Base-by-base conservation (phyloP, 2,888 invertebrate species). In the Ecliptopera silaceata region DNA sequence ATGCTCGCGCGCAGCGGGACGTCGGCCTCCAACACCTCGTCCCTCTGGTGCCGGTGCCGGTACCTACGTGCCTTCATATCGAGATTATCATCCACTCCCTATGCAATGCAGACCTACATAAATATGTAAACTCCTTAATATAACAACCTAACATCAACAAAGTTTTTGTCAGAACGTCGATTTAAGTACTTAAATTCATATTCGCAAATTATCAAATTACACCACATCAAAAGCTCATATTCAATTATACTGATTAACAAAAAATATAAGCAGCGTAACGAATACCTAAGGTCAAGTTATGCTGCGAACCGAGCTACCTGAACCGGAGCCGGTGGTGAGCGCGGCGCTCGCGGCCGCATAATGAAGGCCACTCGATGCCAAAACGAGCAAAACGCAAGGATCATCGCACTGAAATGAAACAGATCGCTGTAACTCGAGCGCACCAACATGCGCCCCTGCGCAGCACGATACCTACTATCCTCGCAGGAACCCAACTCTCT, bases 271-370 rank as follows among this genome's bases (percentile, higher is more conserved):
- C 75, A 82, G 81, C 86, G 79, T 85, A 84, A 85, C 85, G 79
- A 82, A 88, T 88, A 86, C 86, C 86, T 88, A 88, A 88, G 88
- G 86, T 88, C 85, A 86, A 82, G 80, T 79, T 84, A 79, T 81
- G 78, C 77, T 82, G 81, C 78, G 77, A 84, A 79, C 79, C 75
- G 76, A 79, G 84, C 88, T 90, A 89, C 89, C 90, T 89, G 88
- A 80, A 84, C 80, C 84, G 83, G 80, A 82, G 84, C 75, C 80
- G 80, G 77, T 64, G 66, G 66, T 54, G 64, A 59, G 29, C 53
- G 68, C 77, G 77, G 79, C 84, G 83, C 84, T 85, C 78, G 81
- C 80, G 82, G 77, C 69, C 80, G 83, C 81, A 86, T 88, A 86
- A 88, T 88, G 85, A 89, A 89, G 88, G 86, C 84, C 85, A 82